Percentiles rank a stretch among this genome's conserved stretches.
Evolutionary conservation across 1,140 invertebrate genomes (phyloP).

Genomic region (Sycobia sp.): DNA sequence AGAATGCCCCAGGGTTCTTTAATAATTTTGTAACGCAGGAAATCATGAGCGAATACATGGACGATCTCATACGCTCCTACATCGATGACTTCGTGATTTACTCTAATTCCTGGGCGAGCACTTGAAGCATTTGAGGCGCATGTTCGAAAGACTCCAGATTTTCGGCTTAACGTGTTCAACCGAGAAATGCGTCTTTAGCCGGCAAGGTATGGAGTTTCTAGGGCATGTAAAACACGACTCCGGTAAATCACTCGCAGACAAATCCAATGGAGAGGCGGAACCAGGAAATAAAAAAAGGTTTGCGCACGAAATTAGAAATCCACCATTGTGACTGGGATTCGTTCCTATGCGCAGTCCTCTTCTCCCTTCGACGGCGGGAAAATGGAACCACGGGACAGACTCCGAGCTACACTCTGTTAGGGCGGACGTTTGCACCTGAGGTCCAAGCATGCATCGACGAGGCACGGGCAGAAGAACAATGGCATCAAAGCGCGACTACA

Average conservation of each 20-base stretch:
- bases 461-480: no score
- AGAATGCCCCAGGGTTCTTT: not conserved
- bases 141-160: constrained; percentile 14
- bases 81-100: constrained; percentile 1
- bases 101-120: constrained; percentile 19
- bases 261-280: no score
- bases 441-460: no score
- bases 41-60: not conserved
- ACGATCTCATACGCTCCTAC: not conserved
- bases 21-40: not conserved
- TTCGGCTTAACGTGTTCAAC: not conserved
- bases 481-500: not conserved
- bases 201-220: constrained; percentile 8
- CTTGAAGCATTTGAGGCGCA: constrained; percentile 1
- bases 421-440: no score
- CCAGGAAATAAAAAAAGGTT: no score
- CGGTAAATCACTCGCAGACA: no score
- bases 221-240: constrained; percentile 15
- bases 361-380: no score
- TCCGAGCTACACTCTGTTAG: no score
- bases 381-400: no score
- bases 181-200: constrained; percentile 19
- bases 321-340: no score
- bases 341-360: no score
- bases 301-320: no score